Conservation (phyloP, 2,888 invertebrate genomes). For the Tuta absoluta region DNA sequence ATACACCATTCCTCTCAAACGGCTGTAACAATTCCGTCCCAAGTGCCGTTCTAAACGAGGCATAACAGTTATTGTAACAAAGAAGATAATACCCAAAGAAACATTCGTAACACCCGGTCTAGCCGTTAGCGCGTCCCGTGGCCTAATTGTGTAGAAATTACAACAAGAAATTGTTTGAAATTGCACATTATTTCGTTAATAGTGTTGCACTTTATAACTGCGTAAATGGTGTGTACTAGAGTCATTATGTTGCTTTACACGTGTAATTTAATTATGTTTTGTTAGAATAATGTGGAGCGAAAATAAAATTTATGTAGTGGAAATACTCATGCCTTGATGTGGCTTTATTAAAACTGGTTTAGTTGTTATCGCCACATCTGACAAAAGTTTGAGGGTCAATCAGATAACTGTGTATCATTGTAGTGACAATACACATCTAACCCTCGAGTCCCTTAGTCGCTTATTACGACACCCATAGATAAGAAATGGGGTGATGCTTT, state of each 20-base stretch:
- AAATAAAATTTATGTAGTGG: too few species aligned
- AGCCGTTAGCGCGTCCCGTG: not conserved
- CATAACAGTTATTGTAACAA: constrained; percentile 7
- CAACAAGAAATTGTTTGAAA: not conserved
- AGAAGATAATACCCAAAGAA: not conserved
- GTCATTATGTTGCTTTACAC: not conserved
- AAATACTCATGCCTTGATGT: too few species aligned
- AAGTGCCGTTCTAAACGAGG: constrained; percentile 12
- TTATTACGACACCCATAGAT: too few species aligned
- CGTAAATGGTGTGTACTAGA: not conserved
- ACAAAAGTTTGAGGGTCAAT: too few species aligned
- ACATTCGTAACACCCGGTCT: constrained; percentile 2
- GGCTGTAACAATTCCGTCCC: not conserved
- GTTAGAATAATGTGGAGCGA: too few species aligned
- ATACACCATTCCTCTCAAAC: not conserved
- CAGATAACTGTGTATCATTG: too few species aligned
- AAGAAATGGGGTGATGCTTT: too few species aligned
- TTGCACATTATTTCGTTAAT: not conserved
- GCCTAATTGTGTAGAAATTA: constrained; percentile 16
- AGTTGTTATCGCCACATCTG: too few species aligned
- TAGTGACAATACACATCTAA: too few species aligned
- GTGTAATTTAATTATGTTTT: too few species aligned
- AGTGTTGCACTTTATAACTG: not conserved
- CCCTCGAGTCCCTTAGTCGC: too few species aligned
- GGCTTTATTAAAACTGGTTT: too few species aligned